Evolutionary conservation across 1,140 invertebrate species (phyloP).

Genomic region (Holcopasites calliopsidis): DNA sequence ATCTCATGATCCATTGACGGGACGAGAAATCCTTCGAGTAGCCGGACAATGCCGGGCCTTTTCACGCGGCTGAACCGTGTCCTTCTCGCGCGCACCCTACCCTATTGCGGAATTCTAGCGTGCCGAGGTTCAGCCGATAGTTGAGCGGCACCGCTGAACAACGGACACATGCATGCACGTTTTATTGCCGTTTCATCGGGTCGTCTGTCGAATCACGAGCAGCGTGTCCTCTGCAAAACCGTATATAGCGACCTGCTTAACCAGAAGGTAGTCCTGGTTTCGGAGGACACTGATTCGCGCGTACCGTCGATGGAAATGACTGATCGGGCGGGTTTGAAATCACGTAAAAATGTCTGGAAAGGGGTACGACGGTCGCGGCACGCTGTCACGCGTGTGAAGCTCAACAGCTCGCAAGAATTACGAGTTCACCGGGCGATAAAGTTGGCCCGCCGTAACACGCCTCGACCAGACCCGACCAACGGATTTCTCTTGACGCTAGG

Average conservation of each 20-base stretch:
- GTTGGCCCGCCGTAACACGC: conserved; percentile 71
- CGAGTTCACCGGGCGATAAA: conserved; percentile 78
- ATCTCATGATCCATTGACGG: conserved; percentile 27
- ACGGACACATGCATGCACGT: conserved; percentile 2
- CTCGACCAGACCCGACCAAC: conserved; percentile 69
- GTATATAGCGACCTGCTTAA: not conserved
- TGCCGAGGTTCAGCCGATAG: not conserved
- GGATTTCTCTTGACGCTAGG: conserved; percentile 75
- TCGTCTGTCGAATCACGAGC: conserved; percentile 6
- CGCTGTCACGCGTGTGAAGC: conserved; percentile 63
- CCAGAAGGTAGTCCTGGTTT: no score
- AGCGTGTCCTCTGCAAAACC: not conserved
- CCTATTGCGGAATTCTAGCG: conserved; percentile 26
- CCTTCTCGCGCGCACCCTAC: not conserved
- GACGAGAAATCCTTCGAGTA: conserved; percentile 50
- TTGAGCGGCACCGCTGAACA: not conserved
- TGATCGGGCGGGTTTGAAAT: conserved; percentile 50
- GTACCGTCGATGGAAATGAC: conserved; percentile 57
- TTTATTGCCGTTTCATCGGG: not conserved
- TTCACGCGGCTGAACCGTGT: conserved; percentile 30
- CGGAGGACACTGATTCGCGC: not conserved
- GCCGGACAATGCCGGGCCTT: conserved; percentile 32
- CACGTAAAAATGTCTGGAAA: conserved; percentile 47
- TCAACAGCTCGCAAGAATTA: conserved; percentile 77
- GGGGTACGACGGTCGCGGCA: conserved; percentile 23